Conservation (phyloP, 30 jellyfish, hydroid and myxozoan genomes). For the Aurelia sp. region DNA sequence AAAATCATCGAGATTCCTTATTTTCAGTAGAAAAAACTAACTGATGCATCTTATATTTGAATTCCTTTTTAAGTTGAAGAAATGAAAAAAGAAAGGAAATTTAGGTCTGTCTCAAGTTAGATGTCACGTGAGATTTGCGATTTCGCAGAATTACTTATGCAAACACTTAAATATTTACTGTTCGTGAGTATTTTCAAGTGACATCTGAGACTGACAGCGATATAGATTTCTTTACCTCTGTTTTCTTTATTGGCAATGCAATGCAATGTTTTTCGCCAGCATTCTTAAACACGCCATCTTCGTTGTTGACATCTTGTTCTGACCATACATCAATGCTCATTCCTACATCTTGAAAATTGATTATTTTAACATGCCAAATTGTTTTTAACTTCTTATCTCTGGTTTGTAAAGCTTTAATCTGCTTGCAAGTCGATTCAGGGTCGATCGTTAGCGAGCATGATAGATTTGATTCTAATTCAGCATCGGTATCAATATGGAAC, state of each 20-base stretch:
- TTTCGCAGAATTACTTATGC: too few relatives aligned
- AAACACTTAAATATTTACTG: too few relatives aligned
- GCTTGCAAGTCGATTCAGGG: conserved; percentile 46
- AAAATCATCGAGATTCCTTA: too few relatives aligned
- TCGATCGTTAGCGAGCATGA: conserved; percentile 38
- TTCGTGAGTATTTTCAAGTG: too few relatives aligned
- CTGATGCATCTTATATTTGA: too few relatives aligned
- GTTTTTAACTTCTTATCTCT: conserved; percentile 38
- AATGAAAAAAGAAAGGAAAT: too few relatives aligned
- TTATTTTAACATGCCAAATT: conserved; percentile 41
- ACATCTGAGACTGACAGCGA: too few relatives aligned
- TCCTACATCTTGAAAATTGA: conserved; percentile 47
- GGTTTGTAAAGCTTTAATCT: conserved; percentile 54
- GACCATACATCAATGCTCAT: conserved; percentile 65
- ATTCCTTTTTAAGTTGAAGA: too few relatives aligned
- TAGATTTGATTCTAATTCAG: background rate
- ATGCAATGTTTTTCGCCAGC: conserved; percentile 56
- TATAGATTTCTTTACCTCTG: conserved; percentile 14
- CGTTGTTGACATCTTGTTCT: conserved; percentile 36
- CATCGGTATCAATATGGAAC: conserved; percentile 5
- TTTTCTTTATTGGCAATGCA: conserved; percentile 29
- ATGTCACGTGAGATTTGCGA: too few relatives aligned
- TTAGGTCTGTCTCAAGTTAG: too few relatives aligned
- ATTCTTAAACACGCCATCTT: conserved; percentile 22
- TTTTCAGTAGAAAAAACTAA: too few relatives aligned